Conservation (phyloP, 1,140 invertebrate species). For the Ostrea denselamellosa region DNA sequence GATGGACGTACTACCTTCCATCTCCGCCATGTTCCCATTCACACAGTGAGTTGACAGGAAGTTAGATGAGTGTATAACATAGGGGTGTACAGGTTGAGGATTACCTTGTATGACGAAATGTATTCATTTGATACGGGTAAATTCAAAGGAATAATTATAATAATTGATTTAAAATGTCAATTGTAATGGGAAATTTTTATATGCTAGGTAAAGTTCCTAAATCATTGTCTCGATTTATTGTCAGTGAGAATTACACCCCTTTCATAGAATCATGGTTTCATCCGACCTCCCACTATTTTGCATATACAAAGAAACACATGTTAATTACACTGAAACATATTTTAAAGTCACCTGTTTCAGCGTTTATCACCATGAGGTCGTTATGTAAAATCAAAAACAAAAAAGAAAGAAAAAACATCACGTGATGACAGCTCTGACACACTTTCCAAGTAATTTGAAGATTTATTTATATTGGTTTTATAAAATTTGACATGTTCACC, state of each 20-base stretch:
- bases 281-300: conserved; percentile 36
- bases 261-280: background rate
- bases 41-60: conserved; percentile 45
- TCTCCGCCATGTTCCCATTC: conserved; percentile 65
- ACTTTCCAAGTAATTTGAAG: no score
- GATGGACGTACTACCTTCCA: conserved; percentile 57
- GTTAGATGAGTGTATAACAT: background rate
- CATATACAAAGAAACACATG: conserved; percentile 30
- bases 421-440: no score
- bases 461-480: no score
- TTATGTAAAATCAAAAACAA: no score
- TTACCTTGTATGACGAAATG: no score
- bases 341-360: background rate
- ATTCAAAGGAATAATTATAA: background rate
- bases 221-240: no score
- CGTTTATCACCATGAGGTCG: no score
- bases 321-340: background rate
- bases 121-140: background rate
- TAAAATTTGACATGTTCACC: no score
- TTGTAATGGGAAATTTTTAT: no score
- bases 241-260: background rate
- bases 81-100: conserved; percentile 20
- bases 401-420: no score
- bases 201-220: no score
- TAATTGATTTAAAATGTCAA: background rate